Base-by-base conservation (phyloP, 2,888 invertebrate species). In the Lathronympha strigana region DNA sequence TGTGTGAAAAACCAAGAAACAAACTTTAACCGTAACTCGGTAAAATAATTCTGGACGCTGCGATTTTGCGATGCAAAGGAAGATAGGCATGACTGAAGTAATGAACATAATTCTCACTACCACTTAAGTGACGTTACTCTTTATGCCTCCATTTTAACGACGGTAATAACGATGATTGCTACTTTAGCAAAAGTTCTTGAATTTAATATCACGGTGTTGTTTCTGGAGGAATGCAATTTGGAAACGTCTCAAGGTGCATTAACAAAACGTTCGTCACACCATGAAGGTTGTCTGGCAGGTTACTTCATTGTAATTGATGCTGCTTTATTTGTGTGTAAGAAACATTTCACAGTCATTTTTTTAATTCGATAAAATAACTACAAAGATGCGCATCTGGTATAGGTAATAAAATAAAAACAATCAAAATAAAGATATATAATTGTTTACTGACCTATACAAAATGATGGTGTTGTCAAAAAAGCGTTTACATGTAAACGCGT, bases 171-270 rank as follows among this genome's bases (percentile, higher is more conserved):
- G 31, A 63, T 38, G 38, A 33, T 43, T 28, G 33, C 36, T 19
- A 43, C 51, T 51, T 43, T 21, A 53, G 36, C 55, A 58, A 50
- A 58, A 36, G 58, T 60, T 45, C 51, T 64, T 64, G 58, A 47
- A 19, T 58, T 43, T 33, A 49, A 63, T 58, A 51, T 63, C 50
- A 19, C 51, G 15, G 64, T 17, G 47, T 47, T 62, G 54, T 63
- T 63, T 55, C 38, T 63, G 23, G 28, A 51, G 40, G 36, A 49
- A 55, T 50, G 61, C 51, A 57, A 66, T 63, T 68, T 63, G 54
- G 68, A 76, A 73, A 70, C 61, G 66, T 70, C 63, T 63, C 75
- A 76, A 76, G 76, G 76, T 58, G 45, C 33, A 13, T 68, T 68
- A 61, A 71, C 69, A 76, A 72, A 67, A 61, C 60, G 66, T 61